Evolutionary conservation across 2,797 vertebrate genomes (phyloP), one percentile per base, ranked within the genome.

Genomic region (Danio tinwini): DNA sequence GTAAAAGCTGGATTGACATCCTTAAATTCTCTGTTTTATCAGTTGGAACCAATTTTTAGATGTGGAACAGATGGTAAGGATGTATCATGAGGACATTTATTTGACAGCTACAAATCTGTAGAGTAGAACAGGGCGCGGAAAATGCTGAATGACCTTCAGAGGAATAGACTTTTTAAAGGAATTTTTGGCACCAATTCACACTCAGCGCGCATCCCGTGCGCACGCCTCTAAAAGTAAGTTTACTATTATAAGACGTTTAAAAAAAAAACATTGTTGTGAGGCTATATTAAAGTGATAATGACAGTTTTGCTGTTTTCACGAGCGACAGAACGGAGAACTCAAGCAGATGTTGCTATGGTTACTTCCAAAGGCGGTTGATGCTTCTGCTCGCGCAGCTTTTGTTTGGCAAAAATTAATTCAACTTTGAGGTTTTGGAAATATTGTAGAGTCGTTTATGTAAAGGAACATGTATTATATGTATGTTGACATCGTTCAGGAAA

Each of bases 11-110:
- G 13, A 49, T 40, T 40, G 69, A 42, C 52, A 14, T 59, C 5
- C 61, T 64, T 62, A 45, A 56, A 64, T 52, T 16, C 39, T 21
- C 17, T 2, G 16, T 80, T 74, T 62, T 19, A 50, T 78, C 50
- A 56, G 11, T 58, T 21, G 40, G 40, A 65, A 39, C 14, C 21
- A 45, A 45, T 49, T 53, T 72, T 64, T 59, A 40, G 5, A 49
- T 5, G 53, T 50, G 65, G 45, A 61, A 49, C 7, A 53, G 40
- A 21, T 53, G 39, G 19, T 14, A 53, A 53, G 19, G 19, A 47
- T 45, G 42, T 58, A 21, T 6, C 56, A 39, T 37, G 44, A 21
- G 10, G 76, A 70, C 76, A 50, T 69, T 7, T 21, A 68, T 14
- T 59, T 17, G 42, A 19, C 37, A 78, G 47, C 64, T 50, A 69